Evolutionary conservation across 2,113 vertebrate species (phyloP).

Genomic region (Agapornis roseicollis): DNA sequence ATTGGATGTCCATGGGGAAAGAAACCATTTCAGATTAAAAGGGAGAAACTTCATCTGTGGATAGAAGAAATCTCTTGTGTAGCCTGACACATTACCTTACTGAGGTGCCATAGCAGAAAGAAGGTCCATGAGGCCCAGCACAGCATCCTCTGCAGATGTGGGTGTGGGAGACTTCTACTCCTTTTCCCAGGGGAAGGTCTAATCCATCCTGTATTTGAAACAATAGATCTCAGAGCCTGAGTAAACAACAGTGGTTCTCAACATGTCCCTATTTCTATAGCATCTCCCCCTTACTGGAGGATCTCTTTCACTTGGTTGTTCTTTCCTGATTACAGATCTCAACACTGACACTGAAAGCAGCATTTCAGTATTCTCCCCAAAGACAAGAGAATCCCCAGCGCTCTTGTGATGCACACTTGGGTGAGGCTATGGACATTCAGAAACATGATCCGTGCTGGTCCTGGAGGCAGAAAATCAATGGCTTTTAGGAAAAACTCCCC

Average conservation of each 20-base stretch:
- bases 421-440: not conserved
- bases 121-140: not conserved
- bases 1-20: not conserved
- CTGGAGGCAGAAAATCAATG: not conserved
- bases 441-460: not conserved
- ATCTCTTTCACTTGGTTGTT: not conserved
- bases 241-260: not conserved
- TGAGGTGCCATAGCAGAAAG: not conserved
- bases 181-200: not conserved
- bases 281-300: not conserved
- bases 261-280: not conserved
- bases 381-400: not conserved
- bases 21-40: not conserved
- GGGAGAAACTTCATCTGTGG: not conserved
- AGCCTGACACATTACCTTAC: not conserved
- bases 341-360: not conserved
- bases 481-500: not conserved
- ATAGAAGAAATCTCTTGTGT: not conserved
- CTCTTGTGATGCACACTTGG: not conserved
- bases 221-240: not conserved
- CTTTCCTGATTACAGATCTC: not conserved
- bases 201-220: not conserved
- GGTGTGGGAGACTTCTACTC: not conserved
- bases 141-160: not conserved
- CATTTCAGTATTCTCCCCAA: not conserved